Conservation (phyloP, 2,888 invertebrate species). For the Sphaeridia pumilis region DNA sequence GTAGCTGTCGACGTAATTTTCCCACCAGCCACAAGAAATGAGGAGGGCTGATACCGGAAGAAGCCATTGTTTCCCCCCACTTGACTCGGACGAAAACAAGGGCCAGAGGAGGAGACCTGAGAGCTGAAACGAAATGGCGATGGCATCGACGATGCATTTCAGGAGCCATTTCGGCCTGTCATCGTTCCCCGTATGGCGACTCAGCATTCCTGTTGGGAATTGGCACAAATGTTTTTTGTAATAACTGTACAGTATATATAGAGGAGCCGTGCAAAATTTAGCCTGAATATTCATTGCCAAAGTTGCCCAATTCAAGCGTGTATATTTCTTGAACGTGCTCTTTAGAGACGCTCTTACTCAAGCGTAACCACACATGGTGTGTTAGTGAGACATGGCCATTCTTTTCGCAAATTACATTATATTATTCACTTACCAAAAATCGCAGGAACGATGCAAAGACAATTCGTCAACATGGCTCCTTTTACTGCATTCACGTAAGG, state of each 20-base stretch:
- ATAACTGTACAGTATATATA: no score
- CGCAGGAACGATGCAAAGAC: constrained; percentile 82
- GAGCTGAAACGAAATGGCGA: constrained; percentile 75
- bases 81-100: constrained; percentile 50
- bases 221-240: not conserved
- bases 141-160: constrained; percentile 50
- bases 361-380: no score
- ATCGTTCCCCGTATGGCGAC: constrained; percentile 69
- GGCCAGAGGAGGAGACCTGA: constrained; percentile 89
- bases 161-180: constrained; percentile 32
- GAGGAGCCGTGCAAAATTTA: no score
- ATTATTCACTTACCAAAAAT: constrained; percentile 51
- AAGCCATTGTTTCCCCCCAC: constrained; percentile 54
- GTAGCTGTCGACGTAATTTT: constrained; percentile 81
- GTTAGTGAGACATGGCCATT: no score
- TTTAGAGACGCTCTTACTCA: no score
- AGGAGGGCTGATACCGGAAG: constrained; percentile 74
- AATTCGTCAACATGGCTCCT: constrained; percentile 92
- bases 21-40: constrained; percentile 95
- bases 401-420: no score
- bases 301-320: no score
- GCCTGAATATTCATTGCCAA: no score
- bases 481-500: constrained; percentile 88
- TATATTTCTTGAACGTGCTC: no score
- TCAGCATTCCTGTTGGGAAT: constrained; percentile 59